A percentile compares a stretch with the other conserved stretches of the same genome.
phyloP scores from a whole-genome alignment of 37 sponge, comb jelly and placozoan species.

The Ianthella basta region DNA sequence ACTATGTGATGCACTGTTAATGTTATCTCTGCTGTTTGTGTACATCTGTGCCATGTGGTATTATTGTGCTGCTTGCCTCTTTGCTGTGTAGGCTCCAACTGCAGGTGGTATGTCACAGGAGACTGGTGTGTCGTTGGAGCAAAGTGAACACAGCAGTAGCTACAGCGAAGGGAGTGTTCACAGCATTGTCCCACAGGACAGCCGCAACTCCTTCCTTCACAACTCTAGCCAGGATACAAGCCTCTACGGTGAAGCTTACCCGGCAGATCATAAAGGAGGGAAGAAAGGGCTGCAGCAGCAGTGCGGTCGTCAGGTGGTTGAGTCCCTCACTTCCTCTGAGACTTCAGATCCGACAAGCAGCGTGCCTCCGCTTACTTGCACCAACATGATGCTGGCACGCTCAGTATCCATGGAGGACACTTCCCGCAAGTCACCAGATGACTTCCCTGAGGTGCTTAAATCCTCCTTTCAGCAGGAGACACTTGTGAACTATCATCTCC shows the following conservation, averaged over 20 bases:
- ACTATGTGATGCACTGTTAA: too few relatives aligned
- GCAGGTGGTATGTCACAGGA: neutral
- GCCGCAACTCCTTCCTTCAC: neutral
- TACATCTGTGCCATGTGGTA: too few relatives aligned
- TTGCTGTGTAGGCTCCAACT: neutral
- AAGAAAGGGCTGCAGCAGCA: neutral
- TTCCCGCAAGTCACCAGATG: slow-evolving; percentile 12
- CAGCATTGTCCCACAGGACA: neutral
- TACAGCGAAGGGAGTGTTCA: slow-evolving; percentile 28
- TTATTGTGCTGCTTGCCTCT: neutral
- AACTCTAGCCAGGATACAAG: slow-evolving; percentile 8
- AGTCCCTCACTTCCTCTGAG: neutral
- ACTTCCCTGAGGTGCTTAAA: slow-evolving; percentile 29
- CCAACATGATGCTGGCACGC: slow-evolving; percentile 14
- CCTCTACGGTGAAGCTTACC: neutral
- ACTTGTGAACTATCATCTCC: neutral
- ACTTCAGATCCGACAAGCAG: neutral
- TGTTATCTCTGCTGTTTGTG: too few relatives aligned
- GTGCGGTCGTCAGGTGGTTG: neutral
- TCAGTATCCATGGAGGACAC: slow-evolving; percentile 65
- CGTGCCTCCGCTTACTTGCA: neutral
- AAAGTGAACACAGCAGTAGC: slow-evolving; percentile 28
- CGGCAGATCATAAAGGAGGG: neutral
- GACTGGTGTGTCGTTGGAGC: neutral
- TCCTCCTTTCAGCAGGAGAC: neutral